Base-by-base conservation (phyloP, 2,797 vertebrate genomes). In the Notolabrus celidotus region DNA sequence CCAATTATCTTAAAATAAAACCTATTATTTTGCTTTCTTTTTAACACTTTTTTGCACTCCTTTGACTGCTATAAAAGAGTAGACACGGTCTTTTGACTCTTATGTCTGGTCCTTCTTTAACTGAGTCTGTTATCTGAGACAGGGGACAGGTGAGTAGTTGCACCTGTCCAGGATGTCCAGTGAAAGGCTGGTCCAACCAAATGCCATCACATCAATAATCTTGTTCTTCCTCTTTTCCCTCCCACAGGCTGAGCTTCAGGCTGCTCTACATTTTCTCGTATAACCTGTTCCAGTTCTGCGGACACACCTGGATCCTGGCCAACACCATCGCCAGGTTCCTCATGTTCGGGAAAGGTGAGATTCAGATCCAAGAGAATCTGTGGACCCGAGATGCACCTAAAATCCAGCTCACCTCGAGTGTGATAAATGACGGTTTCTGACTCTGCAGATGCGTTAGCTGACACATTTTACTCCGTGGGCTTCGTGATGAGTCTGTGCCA, bases 271-370 rank as follows among this genome's bases (percentile, higher is more conserved):
- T 96, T 23, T 96, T 97, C 74, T 66, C 88, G 10, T 99, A 99
- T 67, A 96, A 99, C 83, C 92, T 99, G 83, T 80, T 97, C 51
- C 97, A 99, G 85, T 99, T 99, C 92, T 98, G 97, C 29, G 97
- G 96, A 61, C 96, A 98, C 91, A 97, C 97, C 1, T 99, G 97
- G 97, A 96, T 98, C 75, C 94, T 98, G 89, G 90, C 96, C 3
- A 99, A 99, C 46, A 97, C 95, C 93, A 93, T 94, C 19, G 95
- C 94, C 87, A 94, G 97, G 83, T 95, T 97, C 77, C 85, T 99
- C 71, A 96, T 93, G 14, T 99, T 99, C 91, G 97, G 97, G 23
- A 79, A 88, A 94, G 97, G 97, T 98, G 93, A 91, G 83, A 3
- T 36, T 38, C 6, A 16, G 16, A n/a, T n/a, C n/a, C n/a, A n/a